phyloP scores from a whole-genome alignment of 2,797 vertebrate genomes.

The Gymnoscopelus braueri region DNA sequence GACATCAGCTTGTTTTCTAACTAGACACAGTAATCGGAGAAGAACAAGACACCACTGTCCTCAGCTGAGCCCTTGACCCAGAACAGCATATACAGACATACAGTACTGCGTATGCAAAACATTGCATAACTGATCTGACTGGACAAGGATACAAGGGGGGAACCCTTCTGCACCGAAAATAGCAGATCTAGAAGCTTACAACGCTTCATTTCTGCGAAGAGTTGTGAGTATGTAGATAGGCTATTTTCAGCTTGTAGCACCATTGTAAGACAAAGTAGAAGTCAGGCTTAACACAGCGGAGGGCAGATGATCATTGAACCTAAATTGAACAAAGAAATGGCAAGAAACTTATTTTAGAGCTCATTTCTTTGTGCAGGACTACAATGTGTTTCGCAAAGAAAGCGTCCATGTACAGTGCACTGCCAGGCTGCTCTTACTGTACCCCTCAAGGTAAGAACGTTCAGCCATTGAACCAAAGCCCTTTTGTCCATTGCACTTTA shows the following conservation, averaged over 20 bases:
- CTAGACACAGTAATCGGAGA: slow-evolving; percentile 77
- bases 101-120: slow-evolving; percentile 32
- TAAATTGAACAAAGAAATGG: background rate
- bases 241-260: too few species aligned
- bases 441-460: background rate
- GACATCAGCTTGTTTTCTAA: slow-evolving; percentile 78
- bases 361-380: background rate
- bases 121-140: slow-evolving; percentile 39
- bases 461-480: background rate
- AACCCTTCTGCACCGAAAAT: background rate
- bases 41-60: slow-evolving; percentile 71
- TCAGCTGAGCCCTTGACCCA: slow-evolving; percentile 70
- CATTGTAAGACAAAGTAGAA: too few species aligned
- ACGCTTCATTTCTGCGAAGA: too few species aligned
- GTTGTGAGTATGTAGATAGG: too few species aligned
- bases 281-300: background rate
- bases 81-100: slow-evolving; percentile 52
- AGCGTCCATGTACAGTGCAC: background rate
- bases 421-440: background rate
- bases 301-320: background rate
- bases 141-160: slow-evolving; percentile 32
- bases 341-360: background rate
- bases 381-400: background rate
- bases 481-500: slow-evolving; percentile 10
- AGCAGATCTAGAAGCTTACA: too few species aligned